Evolutionary conservation across 2,113 vertebrate genomes (phyloP), one percentile per base, ranked within the genome.

Genomic region (Nanorana parkeri): DNA sequence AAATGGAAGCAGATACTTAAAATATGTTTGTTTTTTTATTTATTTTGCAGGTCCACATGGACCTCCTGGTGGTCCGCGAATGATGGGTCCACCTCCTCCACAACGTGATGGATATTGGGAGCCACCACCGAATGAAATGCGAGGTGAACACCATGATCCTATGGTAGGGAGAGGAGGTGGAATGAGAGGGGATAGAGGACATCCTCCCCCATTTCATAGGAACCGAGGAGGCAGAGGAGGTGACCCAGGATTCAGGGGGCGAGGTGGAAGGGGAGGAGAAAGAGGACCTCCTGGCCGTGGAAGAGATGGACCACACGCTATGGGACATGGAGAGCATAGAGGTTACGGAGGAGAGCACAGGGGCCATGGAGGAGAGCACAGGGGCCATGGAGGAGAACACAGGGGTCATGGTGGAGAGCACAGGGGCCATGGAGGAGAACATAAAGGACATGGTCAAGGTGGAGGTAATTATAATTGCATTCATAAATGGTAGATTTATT

Each of bases 101-200:
- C 93, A 92, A 15, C 94, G 94, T 71, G 93, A 94, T 16, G 95
- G 94, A 81, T 97, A 96, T 89, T 97, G 96, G 96, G 95, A 95
- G 41, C 88, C 86, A 21, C 90, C 91, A 60, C 90, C 91, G 0
- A 95, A 95, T 0, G 94, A 96, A 28, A 95, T 96, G 93, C 90
- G 96, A 51, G 96, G 96, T 2, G 94, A 95, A 1, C 95, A 93
- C 0, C 93, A 93, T 71, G 80, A 55, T 17, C 52, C 36, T 32
- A 64, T 67, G 54, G 86, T 86, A 85, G 94, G 28, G 28, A 90
- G 90, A 85, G 79, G 91, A 19, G 90, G 90, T 0, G 64, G 60
- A 24, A 81, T 74, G 69, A 74, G 80, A 58, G 91, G 86, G 19
- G 85, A 89, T 2, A 87, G 88, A 29, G 95, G 95, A 0, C 90